Evolutionary conservation across 2,888 invertebrate genomes (phyloP), one percentile per base, ranked within the genome.

Genomic region (Stramonita haemastoma): DNA sequence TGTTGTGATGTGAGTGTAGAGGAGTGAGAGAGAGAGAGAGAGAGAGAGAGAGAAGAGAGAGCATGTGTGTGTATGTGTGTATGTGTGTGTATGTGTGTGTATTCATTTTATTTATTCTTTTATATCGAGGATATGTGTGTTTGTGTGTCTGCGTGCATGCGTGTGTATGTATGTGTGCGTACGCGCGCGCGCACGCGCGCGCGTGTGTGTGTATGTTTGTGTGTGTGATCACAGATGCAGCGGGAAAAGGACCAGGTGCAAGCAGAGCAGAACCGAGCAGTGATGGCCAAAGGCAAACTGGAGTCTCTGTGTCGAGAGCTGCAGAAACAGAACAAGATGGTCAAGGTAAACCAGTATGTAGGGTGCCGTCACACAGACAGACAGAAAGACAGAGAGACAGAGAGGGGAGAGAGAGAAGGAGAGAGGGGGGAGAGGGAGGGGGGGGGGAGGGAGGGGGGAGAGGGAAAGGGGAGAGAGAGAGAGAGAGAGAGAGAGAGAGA

Each of bases 261-360:
- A 94, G 97, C 97, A 87, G 98, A 99, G 94, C 97, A 98, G 91
- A 98, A 98, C 92, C 98, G 98, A 96, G 97, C 97, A 87, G 97
- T 98, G 88, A 97, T 98, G 86, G 97, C 98, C 86, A 97, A 98
- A 92, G 97, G 98, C 56, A 97, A 98, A 94, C 96, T 99, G 92
- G 99, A 99, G 96, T 98, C 97, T 95, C 97, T 99, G 6, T 99
- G 99, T 95, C 96, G 99, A 19, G 99, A 99, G 95, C 97, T 99
- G 83, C 99, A 99, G 96, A 98, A 98, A 95, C 98, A 98, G 93
- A 98, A 99, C 95, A 98, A 98, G 96, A 97, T 98, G 88, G 97
- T 99, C 34, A 98, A 98, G 97, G 98, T 98, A 34, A n/a, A 34
- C 5, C 22, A 6, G 13, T 15, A n/a, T 84, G 83, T 15, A 8